phyloP scores from a whole-genome alignment of 2,888 invertebrate genomes.

The Phaonia tiefii region DNA sequence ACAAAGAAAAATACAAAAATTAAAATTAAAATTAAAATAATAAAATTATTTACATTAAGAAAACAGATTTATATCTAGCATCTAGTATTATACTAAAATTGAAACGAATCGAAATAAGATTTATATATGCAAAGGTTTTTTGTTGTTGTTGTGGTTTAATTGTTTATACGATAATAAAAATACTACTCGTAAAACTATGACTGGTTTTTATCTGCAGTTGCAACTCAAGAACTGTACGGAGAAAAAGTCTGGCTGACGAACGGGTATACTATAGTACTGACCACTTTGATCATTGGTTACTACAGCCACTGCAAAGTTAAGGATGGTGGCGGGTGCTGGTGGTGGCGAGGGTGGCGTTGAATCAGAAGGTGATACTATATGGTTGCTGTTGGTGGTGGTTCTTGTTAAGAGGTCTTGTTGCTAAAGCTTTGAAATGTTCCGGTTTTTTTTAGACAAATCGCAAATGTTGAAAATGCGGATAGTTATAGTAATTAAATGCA shows the following conservation, averaged over 20 bases:
- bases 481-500: conserved; percentile 75
- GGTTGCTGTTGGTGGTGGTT: conserved; percentile 13
- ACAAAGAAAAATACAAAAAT: conserved; percentile 27
- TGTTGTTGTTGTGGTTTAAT: conserved; percentile 21
- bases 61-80: conserved; percentile 36
- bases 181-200: conserved; percentile 63
- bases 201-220: conserved; percentile 62
- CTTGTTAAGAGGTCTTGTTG: conserved; percentile 31
- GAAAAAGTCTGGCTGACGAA: background rate
- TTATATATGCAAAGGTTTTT: conserved; percentile 35
- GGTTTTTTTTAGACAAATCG: conserved; percentile 71
- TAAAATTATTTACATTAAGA: conserved; percentile 53
- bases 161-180: conserved; percentile 44
- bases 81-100: conserved; percentile 44
- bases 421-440: conserved; percentile 49
- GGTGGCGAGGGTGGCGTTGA: background rate
- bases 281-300: too few relatives aligned
- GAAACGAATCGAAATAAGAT: conserved; percentile 39
- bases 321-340: background rate
- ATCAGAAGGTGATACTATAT: background rate
- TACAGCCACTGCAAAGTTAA: background rate
- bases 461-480: conserved; percentile 73
- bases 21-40: conserved; percentile 23
- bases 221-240: conserved; percentile 36
- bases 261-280: too few relatives aligned